phyloP scores from a whole-genome alignment of 1,140 invertebrate genomes.

The Drosophila carrolli region DNA sequence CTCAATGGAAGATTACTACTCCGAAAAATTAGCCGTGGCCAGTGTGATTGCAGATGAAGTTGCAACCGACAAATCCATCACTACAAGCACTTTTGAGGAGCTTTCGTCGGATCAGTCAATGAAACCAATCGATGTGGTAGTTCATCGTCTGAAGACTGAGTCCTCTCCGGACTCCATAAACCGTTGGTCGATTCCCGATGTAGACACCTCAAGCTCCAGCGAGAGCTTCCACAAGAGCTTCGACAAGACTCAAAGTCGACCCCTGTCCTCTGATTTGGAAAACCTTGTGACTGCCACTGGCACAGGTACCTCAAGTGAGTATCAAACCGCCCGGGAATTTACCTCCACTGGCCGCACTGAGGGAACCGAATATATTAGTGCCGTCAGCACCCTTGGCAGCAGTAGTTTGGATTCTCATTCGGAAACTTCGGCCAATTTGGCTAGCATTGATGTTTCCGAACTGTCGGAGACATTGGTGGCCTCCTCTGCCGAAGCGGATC shows the following conservation, averaged over 20 bases:
- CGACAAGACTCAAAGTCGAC: conserved; percentile 92
- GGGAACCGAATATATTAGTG: conserved; percentile 94
- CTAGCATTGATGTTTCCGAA: conserved; percentile 94
- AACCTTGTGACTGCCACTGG: conserved; percentile 85
- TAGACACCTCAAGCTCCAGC: conserved; percentile 93
- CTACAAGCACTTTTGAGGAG: conserved; percentile 64
- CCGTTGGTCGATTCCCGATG: conserved; percentile 88
- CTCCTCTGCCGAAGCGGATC: conserved; percentile 87
- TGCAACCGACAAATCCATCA: conserved; percentile 56
- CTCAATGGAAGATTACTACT: conserved; percentile 81
- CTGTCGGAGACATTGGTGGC: conserved; percentile 95
- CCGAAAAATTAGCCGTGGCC: conserved; percentile 67
- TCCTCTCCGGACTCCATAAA: conserved; percentile 86
- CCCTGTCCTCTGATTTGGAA: conserved; percentile 95
- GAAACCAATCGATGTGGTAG: conserved; percentile 68
- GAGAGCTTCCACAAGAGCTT: conserved; percentile 96
- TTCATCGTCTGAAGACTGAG: conserved; percentile 86
- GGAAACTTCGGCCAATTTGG: conserved; percentile 94
- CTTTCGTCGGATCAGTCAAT: conserved; percentile 69
- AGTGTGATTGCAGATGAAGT: conserved; percentile 61
- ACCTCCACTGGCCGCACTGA: conserved; percentile 86
- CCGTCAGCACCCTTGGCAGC: conserved; percentile 86
- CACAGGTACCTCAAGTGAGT: conserved; percentile 90
- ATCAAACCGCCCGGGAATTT: conserved; percentile 93
- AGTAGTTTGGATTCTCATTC: conserved; percentile 93